These are phyloP conservation scores for Ellobium chinense DNA, from an alignment of 2,888 invertebrate species.

Conservation along the genomic window DNA sequence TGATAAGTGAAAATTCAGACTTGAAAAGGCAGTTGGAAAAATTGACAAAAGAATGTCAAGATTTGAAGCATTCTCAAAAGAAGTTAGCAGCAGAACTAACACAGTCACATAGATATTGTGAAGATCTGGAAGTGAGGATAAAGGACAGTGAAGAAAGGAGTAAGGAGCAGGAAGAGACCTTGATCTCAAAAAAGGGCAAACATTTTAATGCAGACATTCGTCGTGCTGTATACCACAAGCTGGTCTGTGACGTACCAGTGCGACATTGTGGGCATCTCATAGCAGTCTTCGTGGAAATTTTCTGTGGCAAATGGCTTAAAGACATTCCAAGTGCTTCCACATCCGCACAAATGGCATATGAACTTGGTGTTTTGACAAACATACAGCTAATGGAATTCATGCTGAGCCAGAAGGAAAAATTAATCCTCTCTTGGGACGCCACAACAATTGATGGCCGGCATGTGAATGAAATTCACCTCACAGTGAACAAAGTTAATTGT, in stretches of 20 bases:
- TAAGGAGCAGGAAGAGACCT: too few species aligned
- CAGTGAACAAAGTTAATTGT: conserved; percentile 6
- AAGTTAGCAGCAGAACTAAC: too few species aligned
- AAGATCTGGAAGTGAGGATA: not conserved
- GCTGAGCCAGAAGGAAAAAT: not conserved
- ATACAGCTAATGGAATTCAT: conserved; percentile 4
- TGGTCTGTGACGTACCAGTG: conserved; percentile 10
- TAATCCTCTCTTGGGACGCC: conserved; percentile 16
- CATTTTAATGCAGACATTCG: not conserved
- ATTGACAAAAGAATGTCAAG: not conserved
- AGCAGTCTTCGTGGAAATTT: not conserved
- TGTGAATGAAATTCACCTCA: conserved; percentile 21
- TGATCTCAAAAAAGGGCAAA: not conserved
- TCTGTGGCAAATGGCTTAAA: not conserved
- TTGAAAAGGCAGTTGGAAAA: not conserved
- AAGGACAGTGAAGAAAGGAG: not conserved
- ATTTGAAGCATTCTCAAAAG: too few species aligned
- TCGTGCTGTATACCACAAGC: not conserved
- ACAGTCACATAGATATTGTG: too few species aligned
- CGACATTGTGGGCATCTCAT: not conserved
- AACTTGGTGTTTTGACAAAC: conserved; percentile 1
- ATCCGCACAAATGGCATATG: conserved; percentile 26
- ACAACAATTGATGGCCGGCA: not conserved
- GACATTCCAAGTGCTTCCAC: conserved; percentile 2
- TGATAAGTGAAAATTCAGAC: not conserved